Base-by-base conservation (phyloP, 2,797 vertebrate species). In the Tympanoctomys barrerae region DNA sequence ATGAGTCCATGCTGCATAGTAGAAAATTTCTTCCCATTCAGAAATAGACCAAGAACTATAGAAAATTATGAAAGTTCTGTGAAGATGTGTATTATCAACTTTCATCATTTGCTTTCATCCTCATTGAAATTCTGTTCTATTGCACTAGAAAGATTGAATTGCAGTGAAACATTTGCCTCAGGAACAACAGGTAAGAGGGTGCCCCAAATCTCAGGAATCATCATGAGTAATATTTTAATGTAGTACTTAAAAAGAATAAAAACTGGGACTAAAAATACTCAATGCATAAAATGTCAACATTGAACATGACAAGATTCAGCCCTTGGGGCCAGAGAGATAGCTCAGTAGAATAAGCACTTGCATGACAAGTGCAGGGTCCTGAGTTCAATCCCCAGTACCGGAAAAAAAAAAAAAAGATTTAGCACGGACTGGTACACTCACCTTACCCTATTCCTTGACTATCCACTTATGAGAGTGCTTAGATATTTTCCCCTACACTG, bases 61-160 rank as follows among this genome's bases (percentile, higher is more conserved):
- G 68, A 88, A 80, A 93, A 61, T 68, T 54, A 54, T 28, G 57
- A 71, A 81, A 54, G 3, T 82, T 57, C 21, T 92, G 9, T 26
- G 49, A 84, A 66, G 21, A 54, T 64, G 2, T n/a, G 22, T 64
- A n/a, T 42, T 13, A 39, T 18, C 31, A 81, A 6, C 0, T 26
- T 62, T 75, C 52, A 39, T 52, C 52, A 62, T 62, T 90, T 91
- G 52, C 16, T 54, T 79, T 94, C 42, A 71, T 70, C 11, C 21
- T 90, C 22, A 70, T 83, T 82, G 49, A 93, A 90, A 10, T 91
- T 81, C 14, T 83, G 16, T 75, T 36, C 90, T 83, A 26, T 11
- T 64, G 85, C 46, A 6, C 39, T 8, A 54, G 7, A 14, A n/a
- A 64, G 73, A 39, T 57, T 57, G 52, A 68, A 24, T 28, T 68